Conservation (phyloP, 2,113 vertebrate genomes). For the Vanacampus margaritifer region DNA sequence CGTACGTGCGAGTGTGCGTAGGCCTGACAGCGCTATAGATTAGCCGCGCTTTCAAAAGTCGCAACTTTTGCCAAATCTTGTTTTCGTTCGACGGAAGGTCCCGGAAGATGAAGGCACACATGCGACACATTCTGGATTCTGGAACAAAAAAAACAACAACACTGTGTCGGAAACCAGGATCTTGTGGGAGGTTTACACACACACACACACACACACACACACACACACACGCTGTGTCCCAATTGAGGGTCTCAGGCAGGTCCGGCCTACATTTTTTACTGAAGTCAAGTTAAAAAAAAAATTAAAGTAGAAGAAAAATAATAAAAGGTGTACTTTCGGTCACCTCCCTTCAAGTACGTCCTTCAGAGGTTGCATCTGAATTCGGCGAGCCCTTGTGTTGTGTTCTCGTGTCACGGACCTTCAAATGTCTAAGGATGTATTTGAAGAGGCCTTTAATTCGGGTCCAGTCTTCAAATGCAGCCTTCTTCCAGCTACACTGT, state of each 20-base stretch:
- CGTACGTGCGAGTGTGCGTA: not conserved
- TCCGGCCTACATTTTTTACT: too few species aligned
- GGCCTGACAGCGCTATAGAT: constrained; percentile 32
- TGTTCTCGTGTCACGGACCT: not conserved
- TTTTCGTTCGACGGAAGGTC: not conserved
- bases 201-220: not conserved
- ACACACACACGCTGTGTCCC: not conserved
- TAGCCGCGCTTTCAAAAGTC: constrained; percentile 18
- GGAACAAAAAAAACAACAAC: not conserved
- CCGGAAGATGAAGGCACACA: not conserved
- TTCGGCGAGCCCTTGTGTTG: not conserved
- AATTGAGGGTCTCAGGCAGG: not conserved
- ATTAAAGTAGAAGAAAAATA: not conserved
- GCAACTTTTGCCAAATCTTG: not conserved
- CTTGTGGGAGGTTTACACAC: not conserved
- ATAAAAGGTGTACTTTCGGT: not conserved
- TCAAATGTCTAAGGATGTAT: not conserved
- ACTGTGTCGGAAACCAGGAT: not conserved
- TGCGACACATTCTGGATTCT: not conserved
- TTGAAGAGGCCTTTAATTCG: not conserved
- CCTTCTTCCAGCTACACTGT: not conserved
- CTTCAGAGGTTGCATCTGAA: not conserved
- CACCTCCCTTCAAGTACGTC: not conserved
- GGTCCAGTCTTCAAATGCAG: not conserved
- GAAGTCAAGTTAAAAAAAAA: not conserved